Evolutionary conservation across 2,888 invertebrate species (phyloP).

Genomic region (Lasioglossum morio): DNA sequence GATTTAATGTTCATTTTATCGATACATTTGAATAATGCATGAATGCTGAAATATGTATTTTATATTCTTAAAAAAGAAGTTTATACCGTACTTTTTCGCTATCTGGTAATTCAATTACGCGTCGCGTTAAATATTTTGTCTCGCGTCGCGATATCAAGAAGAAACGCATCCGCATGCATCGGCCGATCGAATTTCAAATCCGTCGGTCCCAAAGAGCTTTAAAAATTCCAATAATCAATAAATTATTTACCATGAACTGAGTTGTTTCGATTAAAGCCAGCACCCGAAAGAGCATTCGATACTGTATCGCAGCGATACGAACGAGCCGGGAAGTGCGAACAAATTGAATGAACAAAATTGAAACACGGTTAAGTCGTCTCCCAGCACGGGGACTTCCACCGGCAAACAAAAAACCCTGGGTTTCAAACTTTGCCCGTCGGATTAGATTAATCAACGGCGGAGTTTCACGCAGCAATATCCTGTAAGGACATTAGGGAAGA

Average conservation of each 20-base stretch:
- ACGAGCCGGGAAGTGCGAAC: too few relatives aligned
- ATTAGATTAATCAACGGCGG: constrained; percentile 14
- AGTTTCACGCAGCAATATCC: not conserved
- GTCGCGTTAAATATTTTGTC: not conserved
- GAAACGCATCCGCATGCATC: not conserved
- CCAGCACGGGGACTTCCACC: not conserved
- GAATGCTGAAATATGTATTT: not conserved
- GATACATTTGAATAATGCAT: not conserved
- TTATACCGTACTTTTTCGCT: not conserved
- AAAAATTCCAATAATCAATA: too few relatives aligned
- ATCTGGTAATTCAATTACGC: not conserved
- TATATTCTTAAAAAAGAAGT: not conserved
- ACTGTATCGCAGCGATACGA: not conserved
- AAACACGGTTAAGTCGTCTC: constrained; percentile 2
- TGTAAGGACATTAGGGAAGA: not conserved
- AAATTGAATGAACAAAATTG: constrained; percentile 15
- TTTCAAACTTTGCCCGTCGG: constrained; percentile 3
- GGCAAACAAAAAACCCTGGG: not conserved
- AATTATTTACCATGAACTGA: not conserved
- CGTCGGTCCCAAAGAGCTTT: not conserved
- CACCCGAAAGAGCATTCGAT: not conserved
- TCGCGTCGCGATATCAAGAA: not conserved
- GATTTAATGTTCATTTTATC: not conserved
- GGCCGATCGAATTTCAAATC: not conserved
- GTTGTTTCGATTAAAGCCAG: not conserved